phyloP scores from a whole-genome alignment of 2,113 vertebrate genomes.

The Erinaceus europaeus region DNA sequence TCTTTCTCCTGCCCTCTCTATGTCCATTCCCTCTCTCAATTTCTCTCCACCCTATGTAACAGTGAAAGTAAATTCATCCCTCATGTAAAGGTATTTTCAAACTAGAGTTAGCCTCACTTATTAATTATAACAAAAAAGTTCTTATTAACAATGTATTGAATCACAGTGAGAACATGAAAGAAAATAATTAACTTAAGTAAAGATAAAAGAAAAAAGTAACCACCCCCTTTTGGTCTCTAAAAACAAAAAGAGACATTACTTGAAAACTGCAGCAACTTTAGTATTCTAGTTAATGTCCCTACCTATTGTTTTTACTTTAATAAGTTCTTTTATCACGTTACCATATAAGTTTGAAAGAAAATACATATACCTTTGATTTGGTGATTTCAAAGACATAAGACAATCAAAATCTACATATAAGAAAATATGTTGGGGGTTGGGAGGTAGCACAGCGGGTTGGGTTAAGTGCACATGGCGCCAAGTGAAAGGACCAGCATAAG shows the following conservation, averaged over 20 bases:
- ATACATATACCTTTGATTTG: background rate
- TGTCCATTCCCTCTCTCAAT: too few relatives aligned
- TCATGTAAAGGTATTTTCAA: background rate
- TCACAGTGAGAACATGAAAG: conserved; percentile 1
- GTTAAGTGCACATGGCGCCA: too few relatives aligned
- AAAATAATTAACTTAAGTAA: conserved; percentile 29
- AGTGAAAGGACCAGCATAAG: too few relatives aligned
- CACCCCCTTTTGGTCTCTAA: conserved; percentile 2
- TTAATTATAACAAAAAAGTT: background rate
- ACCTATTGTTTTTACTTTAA: background rate
- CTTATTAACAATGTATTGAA: background rate
- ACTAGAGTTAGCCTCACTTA: background rate
- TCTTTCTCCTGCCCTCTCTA: too few relatives aligned
- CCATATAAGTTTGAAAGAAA: background rate
- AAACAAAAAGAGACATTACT: conserved; percentile 26
- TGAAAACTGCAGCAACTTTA: background rate
- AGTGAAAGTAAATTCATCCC: too few relatives aligned
- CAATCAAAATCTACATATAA: background rate
- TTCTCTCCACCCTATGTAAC: too few relatives aligned
- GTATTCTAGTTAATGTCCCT: conserved; percentile 11
- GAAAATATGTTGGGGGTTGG: background rate
- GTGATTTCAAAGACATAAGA: background rate
- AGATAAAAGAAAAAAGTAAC: conserved; percentile 36
- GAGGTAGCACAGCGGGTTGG: too few relatives aligned
- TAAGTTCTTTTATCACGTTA: background rate